Conservation (phyloP, 2,797 vertebrate species). For the Leptodactylus fallax region DNA sequence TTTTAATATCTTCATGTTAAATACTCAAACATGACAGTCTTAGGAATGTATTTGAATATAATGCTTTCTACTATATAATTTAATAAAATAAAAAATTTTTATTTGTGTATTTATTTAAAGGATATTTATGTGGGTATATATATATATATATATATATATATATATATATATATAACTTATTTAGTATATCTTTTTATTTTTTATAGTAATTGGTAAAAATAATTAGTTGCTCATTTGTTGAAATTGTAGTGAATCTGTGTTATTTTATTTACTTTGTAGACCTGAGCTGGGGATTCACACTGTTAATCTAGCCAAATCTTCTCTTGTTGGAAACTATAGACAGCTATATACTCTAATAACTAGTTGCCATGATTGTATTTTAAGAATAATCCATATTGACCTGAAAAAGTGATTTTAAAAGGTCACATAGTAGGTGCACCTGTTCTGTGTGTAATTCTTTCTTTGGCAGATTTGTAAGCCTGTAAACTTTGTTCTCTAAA, state of each 20-base stretch:
- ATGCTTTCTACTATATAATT: too few relatives aligned
- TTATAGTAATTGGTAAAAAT: background rate
- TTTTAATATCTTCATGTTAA: too few relatives aligned
- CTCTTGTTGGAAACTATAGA: conserved; percentile 29
- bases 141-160: background rate
- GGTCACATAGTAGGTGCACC: background rate
- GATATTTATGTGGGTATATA: too few relatives aligned
- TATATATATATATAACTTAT: background rate
- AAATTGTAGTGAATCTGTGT: background rate
- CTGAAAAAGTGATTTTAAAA: conserved; percentile 45
- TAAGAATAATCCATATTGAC: conserved; percentile 47
- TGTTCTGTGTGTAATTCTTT: conserved; percentile 44
- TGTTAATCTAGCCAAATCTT: conserved; percentile 23
- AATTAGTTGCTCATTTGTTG: background rate
- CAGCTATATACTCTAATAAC: conserved; percentile 21
- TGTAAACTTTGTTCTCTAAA: conserved; percentile 50
- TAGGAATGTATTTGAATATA: background rate
- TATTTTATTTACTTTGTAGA: background rate
- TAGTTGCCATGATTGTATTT: conserved; percentile 41
- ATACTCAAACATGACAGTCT: background rate
- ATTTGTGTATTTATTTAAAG: too few relatives aligned
- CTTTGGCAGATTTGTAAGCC: conserved; percentile 50
- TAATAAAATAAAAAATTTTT: too few relatives aligned
- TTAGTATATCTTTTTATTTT: background rate
- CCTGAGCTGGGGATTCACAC: conserved; percentile 25